phyloP scores from a whole-genome alignment of 2,888 invertebrate species.

The Hyles lineata region DNA sequence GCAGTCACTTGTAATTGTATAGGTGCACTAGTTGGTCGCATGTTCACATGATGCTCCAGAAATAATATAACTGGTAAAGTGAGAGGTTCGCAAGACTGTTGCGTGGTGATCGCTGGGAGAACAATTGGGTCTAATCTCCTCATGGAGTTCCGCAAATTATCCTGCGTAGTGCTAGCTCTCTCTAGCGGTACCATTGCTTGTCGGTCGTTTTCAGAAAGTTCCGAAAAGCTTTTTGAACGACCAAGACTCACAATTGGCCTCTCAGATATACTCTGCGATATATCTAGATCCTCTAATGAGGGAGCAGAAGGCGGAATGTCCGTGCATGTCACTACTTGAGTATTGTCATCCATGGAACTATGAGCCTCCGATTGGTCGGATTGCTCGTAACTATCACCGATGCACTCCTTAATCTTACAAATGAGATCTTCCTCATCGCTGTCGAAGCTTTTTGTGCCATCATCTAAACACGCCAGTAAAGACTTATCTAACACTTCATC shows the following conservation, averaged over 20 bases:
- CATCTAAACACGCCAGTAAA: constrained; percentile 75
- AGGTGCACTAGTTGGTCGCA: constrained; percentile 78
- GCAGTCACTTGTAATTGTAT: constrained; percentile 80
- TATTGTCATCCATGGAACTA: constrained; percentile 71
- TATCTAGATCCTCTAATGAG: constrained; percentile 53
- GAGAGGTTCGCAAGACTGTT: constrained; percentile 68
- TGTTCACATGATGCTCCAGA: constrained; percentile 76
- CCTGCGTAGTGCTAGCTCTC: constrained; percentile 65
- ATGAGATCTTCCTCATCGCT: constrained; percentile 80
- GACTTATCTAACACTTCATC: constrained; percentile 86
- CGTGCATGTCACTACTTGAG: constrained; percentile 67
- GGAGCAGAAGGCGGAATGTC: constrained; percentile 54
- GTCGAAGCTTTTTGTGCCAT: constrained; percentile 65
- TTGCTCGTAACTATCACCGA: constrained; percentile 58
- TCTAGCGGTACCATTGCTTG: constrained; percentile 62
- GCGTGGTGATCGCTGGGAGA: constrained; percentile 68
- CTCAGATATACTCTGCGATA: constrained; percentile 53
- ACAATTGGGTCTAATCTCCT: constrained; percentile 77
- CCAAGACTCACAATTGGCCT: constrained; percentile 57
- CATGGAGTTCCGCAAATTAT: constrained; percentile 76
- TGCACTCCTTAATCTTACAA: constrained; percentile 75
- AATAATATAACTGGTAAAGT: constrained; percentile 79
- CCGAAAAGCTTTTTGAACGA: constrained; percentile 76
- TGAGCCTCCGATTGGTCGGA: constrained; percentile 61
- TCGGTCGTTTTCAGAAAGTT: constrained; percentile 62